Percentiles rank a stretch among this genome's conserved stretches.
Conservation (phyloP, 2,113 vertebrate genomes). For the Notothenia rossii region DNA sequence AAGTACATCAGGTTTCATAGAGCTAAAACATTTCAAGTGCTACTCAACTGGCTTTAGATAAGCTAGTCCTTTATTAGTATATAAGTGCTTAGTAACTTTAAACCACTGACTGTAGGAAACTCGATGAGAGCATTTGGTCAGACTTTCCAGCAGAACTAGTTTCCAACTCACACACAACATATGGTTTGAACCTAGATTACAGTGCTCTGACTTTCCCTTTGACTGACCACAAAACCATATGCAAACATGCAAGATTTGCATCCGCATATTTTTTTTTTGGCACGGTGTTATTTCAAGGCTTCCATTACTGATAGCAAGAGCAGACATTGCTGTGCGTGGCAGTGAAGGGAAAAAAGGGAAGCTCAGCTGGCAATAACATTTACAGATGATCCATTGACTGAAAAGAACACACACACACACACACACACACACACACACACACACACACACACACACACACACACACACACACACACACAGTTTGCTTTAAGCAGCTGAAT, state of each 20-base stretch:
- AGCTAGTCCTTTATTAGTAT: no score
- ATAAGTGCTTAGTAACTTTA: no score
- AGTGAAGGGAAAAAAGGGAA: conserved; percentile 22
- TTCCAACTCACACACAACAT: conserved; percentile 21
- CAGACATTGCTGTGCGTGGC: conserved; percentile 12
- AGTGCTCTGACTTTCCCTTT: conserved; percentile 20
- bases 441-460: background rate
- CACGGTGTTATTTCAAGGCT: conserved; percentile 48
- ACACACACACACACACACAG: background rate
- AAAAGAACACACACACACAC: background rate
- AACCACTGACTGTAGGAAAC: conserved; percentile 43
- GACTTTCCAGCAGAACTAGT: conserved; percentile 57
- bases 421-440: background rate
- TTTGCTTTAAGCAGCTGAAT: background rate
- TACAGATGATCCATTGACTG: conserved; percentile 29
- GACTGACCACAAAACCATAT: conserved; percentile 53
- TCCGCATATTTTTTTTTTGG: background rate
- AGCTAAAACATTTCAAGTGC: no score
- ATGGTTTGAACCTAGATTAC: conserved; percentile 23
- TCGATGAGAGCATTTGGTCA: conserved; percentile 55
- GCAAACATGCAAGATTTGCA: conserved; percentile 32
- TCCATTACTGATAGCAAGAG: conserved; percentile 40
- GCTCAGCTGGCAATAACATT: conserved; percentile 41
- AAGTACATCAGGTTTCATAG: no score
- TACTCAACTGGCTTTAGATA: no score